phyloP scores from a whole-genome alignment of 2,113 vertebrate genomes.

The Sisor rabdophorus region DNA sequence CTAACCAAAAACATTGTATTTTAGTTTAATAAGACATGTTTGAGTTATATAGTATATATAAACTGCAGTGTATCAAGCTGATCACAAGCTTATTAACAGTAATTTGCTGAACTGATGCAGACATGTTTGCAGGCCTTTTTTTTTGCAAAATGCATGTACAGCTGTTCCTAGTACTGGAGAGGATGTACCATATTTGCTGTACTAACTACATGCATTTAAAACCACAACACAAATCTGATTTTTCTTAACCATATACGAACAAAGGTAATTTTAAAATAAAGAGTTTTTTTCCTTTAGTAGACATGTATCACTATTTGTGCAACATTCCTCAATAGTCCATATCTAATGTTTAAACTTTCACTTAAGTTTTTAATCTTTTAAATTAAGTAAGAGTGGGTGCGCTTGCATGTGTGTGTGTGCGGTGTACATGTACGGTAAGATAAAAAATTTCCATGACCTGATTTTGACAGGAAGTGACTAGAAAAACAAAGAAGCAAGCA shows the following conservation, averaged over 20 bases:
- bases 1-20: constrained; percentile 2
- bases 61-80: background rate
- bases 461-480: constrained; percentile 49
- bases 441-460: constrained; percentile 15
- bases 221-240: constrained; percentile 5
- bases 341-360: too few relatives aligned
- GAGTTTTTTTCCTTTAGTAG: background rate
- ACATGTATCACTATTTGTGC: background rate
- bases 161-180: constrained; percentile 35
- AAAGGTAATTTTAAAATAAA: background rate
- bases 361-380: background rate
- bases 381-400: background rate
- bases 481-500: constrained; percentile 14
- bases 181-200: constrained; percentile 19
- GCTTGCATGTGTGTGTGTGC: too few relatives aligned
- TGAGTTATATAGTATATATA: background rate
- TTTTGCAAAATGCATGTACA: constrained; percentile 13
- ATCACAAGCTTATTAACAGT: background rate
- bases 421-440: background rate
- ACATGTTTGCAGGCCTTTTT: background rate
- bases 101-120: constrained; percentile 1
- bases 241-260: background rate
- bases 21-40: background rate
- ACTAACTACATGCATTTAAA: background rate
- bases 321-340: background rate